Evolutionary conservation across 1,140 invertebrate species (phyloP), one percentile per base, ranked within the genome.

Genomic region (Achroia grisella): DNA sequence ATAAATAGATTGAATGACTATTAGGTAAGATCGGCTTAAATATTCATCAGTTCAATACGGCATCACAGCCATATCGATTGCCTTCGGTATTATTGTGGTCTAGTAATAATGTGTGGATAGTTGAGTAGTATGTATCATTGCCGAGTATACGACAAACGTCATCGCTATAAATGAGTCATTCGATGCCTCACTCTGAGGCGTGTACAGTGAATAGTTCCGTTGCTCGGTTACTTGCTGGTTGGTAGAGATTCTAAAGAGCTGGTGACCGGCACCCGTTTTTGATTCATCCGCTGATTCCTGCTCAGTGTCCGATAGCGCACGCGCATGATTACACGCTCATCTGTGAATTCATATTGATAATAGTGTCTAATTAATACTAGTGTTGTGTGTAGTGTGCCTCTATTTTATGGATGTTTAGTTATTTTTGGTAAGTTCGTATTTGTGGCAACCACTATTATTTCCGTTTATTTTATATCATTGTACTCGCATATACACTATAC

Each of bases 321-420:
- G 74, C 73, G 73, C 73, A 76, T 56, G 66, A 43, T 62, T 59
- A 67, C 71, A 77, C 72, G 71, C 66, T 44, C 68, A 57, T 53
- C 48, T 69, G 52, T 34, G 17, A 23, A 30, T 36, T 34, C 51
- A n/a, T 58, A 46, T 47, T 63, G 51, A 53, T 68, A 68, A 65
- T 62, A 68, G 76, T 77, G 73, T 64, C 56, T 74, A 64, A 71
- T 69, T 65, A 63, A 44, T 57, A 64, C 2, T 58, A 48, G 71
- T 69, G 63, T 50, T 39, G 60, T 74, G 70, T 52, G 55, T 44
- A 56, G 45, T 47, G 51, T 58, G 47, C 39, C 34, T 36, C 36
- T 49, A 6, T 23, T 23, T 23, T 23, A 23, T 23, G 17, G 17
- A 23, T 23, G 17, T 3, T 23, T 23, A 23, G 6, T 23, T 23